Conservation (phyloP, 37 sponge, comb jelly and placozoan species). For the Amphimedon queenslandica region DNA sequence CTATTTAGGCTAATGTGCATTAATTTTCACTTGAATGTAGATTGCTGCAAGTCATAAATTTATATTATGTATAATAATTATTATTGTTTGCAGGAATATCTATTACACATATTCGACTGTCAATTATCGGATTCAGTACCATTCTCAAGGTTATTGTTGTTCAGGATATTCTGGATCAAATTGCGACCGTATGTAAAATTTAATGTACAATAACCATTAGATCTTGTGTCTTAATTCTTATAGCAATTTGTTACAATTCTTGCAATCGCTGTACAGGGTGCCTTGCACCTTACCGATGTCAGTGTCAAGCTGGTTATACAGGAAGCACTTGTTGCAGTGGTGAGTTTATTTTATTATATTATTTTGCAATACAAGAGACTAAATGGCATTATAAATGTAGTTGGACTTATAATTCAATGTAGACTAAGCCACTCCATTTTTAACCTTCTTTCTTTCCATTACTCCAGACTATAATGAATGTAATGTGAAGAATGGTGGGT, state of each 20-base stretch:
- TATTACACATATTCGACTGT: neutral
- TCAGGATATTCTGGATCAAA: neutral
- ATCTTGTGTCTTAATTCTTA: no score
- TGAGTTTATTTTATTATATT: no score
- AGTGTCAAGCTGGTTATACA: neutral
- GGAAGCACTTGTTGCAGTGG: neutral
- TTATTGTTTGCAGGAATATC: neutral
- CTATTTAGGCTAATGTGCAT: neutral
- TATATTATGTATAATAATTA: no score
- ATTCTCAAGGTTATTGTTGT: neutral
- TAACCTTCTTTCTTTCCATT: neutral
- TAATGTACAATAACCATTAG: no score
- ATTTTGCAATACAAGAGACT: no score
- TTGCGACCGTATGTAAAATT: neutral
- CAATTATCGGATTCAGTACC: neutral
- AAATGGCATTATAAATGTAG: no score
- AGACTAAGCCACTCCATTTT: no score
- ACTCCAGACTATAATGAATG: neutral
- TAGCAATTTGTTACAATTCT: neutral
- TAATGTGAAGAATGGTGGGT: neutral
- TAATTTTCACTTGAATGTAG: neutral
- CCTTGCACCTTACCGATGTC: neutral
- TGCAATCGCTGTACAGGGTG: neutral
- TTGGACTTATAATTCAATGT: no score
- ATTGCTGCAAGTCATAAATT: no score